A percentile compares a stretch with the other conserved stretches of the same genome.
These are phyloP conservation scores for Ceratina australensis DNA, from an alignment of 1,140 invertebrate genomes.

Conservation along the genomic window DNA sequence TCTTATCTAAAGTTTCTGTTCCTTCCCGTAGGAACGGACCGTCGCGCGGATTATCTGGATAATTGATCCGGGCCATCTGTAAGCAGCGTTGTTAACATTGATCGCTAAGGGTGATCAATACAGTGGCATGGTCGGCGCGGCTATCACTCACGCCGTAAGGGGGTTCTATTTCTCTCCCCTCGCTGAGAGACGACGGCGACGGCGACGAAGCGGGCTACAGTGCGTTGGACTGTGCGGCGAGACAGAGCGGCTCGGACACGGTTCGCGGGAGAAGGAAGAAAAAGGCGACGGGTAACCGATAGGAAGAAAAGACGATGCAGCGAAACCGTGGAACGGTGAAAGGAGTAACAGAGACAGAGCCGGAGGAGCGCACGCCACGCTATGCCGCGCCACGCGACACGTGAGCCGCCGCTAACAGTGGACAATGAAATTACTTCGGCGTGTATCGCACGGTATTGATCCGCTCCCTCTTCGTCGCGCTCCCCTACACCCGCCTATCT, in stretches of 20 bases:
- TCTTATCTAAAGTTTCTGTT: conserved; percentile 4
- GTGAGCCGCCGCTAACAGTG: conserved; percentile 70
- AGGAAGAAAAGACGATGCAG: conserved; percentile 1
- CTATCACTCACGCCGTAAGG: conserved; percentile 67
- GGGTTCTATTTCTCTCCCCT: conserved; percentile 60
- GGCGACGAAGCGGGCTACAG: conserved; percentile 6
- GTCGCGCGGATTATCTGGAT: conserved; percentile 45
- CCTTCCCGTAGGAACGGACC: not conserved
- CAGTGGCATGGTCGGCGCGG: conserved; percentile 57
- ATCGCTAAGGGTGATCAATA: conserved; percentile 68
- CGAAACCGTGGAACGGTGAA: conserved; percentile 4
- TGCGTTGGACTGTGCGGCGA: too few relatives aligned
- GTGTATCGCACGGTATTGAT: conserved; percentile 72
- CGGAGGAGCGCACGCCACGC: conserved; percentile 55
- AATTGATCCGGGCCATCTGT: conserved; percentile 59
- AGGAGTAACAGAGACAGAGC: not conserved
- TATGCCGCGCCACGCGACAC: conserved; percentile 68
- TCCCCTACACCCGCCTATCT: conserved; percentile 20
- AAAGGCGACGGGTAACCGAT: conserved; percentile 2
- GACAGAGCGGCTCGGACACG: conserved; percentile 14
- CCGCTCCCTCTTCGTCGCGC: conserved; percentile 59
- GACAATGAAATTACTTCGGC: conserved; percentile 75
- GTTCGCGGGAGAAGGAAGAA: conserved; percentile 5
- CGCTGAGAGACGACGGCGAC: not conserved
- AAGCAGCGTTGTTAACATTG: conserved; percentile 67